Evolutionary conservation across 2,113 vertebrate species (phyloP).

Genomic region (Nesoenas mayeri): DNA sequence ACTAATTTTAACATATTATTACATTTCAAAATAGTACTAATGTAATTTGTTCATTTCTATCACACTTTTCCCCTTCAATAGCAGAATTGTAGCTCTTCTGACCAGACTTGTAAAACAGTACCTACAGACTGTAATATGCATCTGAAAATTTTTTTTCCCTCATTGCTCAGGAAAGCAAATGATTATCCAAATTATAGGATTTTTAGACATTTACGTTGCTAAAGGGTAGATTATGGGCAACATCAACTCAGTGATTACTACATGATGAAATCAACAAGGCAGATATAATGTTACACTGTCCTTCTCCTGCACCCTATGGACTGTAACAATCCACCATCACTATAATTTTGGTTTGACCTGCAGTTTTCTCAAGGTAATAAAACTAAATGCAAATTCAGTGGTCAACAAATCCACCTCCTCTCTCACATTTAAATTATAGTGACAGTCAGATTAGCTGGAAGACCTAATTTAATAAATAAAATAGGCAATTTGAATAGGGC

Average conservation of each 20-base stretch:
- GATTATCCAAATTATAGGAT: background rate
- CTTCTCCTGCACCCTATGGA: background rate
- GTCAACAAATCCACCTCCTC: background rate
- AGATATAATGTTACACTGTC: background rate
- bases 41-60: background rate
- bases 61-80: background rate
- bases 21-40: background rate
- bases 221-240: background rate
- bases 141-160: background rate
- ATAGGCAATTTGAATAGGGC: background rate
- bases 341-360: background rate
- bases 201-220: background rate
- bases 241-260: background rate
- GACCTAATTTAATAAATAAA: slow-evolving; percentile 7
- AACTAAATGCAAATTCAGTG: background rate
- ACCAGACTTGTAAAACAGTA: background rate
- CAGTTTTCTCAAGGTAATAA: background rate
- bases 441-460: background rate
- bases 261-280: background rate
- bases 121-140: background rate
- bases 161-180: background rate
- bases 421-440: background rate
- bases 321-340: background rate
- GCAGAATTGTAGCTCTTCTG: background rate
- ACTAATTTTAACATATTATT: background rate